Base-by-base conservation (phyloP, 2,113 vertebrate genomes). In the Gnathonemus longibarbis region DNA sequence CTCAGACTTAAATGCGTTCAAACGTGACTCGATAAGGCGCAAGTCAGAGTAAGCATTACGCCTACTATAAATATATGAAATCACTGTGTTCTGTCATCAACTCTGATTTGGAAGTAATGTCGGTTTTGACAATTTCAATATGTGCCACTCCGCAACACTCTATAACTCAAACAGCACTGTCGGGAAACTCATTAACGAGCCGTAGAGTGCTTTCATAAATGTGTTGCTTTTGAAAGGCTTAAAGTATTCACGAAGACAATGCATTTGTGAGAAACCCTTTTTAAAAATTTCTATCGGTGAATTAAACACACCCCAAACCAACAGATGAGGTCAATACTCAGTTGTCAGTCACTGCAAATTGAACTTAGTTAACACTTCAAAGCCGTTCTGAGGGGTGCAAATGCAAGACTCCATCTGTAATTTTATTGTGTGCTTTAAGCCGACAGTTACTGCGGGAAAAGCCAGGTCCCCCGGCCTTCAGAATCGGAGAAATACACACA, bases 361-460 rank as follows among this genome's bases (percentile, higher is more conserved):
- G 96, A 96, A 97, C 96, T 97, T 97, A 96, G 97, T 98, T 97
- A 97, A 96, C 97, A 98, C 97, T 95, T 97, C 96, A 94, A 92
- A 93, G 94, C 96, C 95, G 93, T 95, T 96, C 97, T 92, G 94
- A 94, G 95, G 97, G 95, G 97, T 98, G 97, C 97, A 98, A 99
- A 98, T 98, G 95, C 95, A 95, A 95, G 95, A 96, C 96, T 97
- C 96, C 95, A 87, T 95, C 94, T 94, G 91, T 96, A 95, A 96
- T 95, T 95, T 92, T 95, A 94, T 94, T 94, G 94, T 94, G 94
- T 95, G 96, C 95, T 96, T 96, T 97, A 97, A 97, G 96, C 96
- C 97, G 97, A 98, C 96, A 97, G 97, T 98, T 97, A 98, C 95
- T 96, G 94, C 96, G 94, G 94, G 95, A 58, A 66, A 96, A 96